Percentiles rank a stretch among this genome's conserved stretches.
phyloP scores from a whole-genome alignment of 2,113 vertebrate genomes.

The Leucoraja erinaceus region DNA sequence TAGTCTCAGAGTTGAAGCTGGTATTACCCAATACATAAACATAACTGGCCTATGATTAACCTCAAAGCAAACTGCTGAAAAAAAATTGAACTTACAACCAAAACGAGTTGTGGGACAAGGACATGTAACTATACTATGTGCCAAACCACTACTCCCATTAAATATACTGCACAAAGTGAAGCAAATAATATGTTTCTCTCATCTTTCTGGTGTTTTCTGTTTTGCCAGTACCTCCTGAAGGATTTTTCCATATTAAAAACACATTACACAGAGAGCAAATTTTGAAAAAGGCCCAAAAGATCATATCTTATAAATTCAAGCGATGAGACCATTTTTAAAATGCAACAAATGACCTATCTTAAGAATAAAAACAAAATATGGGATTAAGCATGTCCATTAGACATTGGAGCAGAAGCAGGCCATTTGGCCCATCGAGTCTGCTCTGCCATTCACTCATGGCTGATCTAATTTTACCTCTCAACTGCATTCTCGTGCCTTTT shows the following conservation, averaged over 20 bases:
- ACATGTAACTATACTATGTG: neutral
- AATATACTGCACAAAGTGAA: constrained; percentile 43
- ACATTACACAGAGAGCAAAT: neutral
- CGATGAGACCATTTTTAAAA: too few species aligned
- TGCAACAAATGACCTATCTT: too few species aligned
- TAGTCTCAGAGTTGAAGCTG: constrained; percentile 52
- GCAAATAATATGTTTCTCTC: neutral
- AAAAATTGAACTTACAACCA: constrained; percentile 54
- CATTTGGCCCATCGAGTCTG: too few species aligned
- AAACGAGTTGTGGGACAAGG: constrained; percentile 46
- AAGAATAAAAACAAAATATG: too few species aligned
- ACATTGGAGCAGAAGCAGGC: too few species aligned
- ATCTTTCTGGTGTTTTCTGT: neutral
- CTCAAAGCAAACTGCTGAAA: constrained; percentile 57
- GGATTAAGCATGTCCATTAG: too few species aligned
- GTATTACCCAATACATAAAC: constrained; percentile 63
- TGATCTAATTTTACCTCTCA: too few species aligned
- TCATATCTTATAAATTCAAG: neutral
- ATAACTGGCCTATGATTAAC: constrained; percentile 63
- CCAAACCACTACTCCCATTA: constrained; percentile 27
- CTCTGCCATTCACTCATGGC: too few species aligned
- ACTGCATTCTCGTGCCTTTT: too few species aligned
- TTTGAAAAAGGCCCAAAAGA: neutral
- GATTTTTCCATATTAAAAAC: neutral
- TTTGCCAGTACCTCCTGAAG: neutral